A percentile compares a stretch with the other conserved stretches of the same genome.
Evolutionary conservation across 1,140 invertebrate species (phyloP).

Genomic region (Protaetia brevitarsis): DNA sequence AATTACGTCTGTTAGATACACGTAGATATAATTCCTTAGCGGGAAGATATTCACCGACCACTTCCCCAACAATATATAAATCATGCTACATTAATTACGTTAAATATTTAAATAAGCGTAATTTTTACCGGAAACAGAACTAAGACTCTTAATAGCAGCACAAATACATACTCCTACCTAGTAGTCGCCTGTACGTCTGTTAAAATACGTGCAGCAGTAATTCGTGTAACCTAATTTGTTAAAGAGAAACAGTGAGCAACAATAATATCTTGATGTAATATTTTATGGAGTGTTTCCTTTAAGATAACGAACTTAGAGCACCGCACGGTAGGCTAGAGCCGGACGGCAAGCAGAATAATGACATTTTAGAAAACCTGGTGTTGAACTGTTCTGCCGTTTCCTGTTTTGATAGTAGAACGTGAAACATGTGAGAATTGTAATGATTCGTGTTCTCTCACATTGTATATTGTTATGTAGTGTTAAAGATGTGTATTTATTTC

Average conservation of each 20-base stretch:
- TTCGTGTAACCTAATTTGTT: constrained; percentile 18
- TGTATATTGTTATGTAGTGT: too few relatives aligned
- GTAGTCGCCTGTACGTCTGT: neutral
- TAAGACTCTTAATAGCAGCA: constrained; percentile 1
- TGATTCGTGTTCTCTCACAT: constrained; percentile 2
- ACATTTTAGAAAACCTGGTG: constrained; percentile 1
- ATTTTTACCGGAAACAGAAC: constrained; percentile 13
- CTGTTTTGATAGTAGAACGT: constrained; percentile 14
- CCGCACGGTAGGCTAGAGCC: neutral
- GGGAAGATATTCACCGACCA: constrained; percentile 2
- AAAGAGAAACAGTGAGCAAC: neutral
- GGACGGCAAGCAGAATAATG: neutral
- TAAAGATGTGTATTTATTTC: too few relatives aligned
- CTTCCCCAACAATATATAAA: constrained; percentile 15
- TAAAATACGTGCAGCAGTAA: neutral
- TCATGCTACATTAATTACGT: constrained; percentile 17
- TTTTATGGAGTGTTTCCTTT: constrained; percentile 8
- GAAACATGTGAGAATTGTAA: constrained; percentile 12
- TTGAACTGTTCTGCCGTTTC: constrained; percentile 15
- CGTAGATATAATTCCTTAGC: neutral
- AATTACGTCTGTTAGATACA: neutral
- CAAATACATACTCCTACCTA: neutral
- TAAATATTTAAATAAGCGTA: constrained; percentile 19
- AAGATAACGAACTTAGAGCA: constrained; percentile 3
- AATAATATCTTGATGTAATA: constrained; percentile 17